A percentile compares a stretch with the other conserved stretches of the same genome.
Evolutionary conservation across 1,140 invertebrate species (phyloP).

Genomic region (Cheumatopsyche charites): DNA sequence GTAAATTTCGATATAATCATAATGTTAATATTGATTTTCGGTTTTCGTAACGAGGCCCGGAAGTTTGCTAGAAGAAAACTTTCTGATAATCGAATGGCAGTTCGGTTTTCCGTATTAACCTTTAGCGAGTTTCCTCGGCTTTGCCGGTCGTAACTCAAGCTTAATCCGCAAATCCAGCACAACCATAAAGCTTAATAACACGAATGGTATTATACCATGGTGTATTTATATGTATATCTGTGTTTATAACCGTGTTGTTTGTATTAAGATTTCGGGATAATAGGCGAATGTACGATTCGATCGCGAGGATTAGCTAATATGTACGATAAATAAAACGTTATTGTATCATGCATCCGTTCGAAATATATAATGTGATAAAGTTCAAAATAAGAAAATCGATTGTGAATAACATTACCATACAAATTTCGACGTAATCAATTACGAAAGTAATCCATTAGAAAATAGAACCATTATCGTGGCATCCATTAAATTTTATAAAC

Average conservation of each 20-base stretch:
- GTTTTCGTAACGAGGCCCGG: background rate
- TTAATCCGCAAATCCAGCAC: slow-evolving; percentile 15
- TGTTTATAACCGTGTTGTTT: background rate
- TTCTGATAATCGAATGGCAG: slow-evolving; percentile 27
- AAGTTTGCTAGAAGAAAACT: slow-evolving; percentile 6
- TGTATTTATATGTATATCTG: background rate
- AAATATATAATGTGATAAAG: too few relatives aligned
- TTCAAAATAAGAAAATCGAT: too few relatives aligned
- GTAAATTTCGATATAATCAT: too few relatives aligned
- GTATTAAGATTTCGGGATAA: slow-evolving; percentile 5
- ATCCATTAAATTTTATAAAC: background rate
- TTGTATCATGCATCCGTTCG: too few relatives aligned
- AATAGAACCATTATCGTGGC: too few relatives aligned
- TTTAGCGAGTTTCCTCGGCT: background rate
- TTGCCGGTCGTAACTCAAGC: slow-evolving; percentile 30
- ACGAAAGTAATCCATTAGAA: too few relatives aligned
- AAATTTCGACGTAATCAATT: too few relatives aligned
- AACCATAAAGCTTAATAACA: slow-evolving; percentile 21
- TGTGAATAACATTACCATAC: too few relatives aligned
- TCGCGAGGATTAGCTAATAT: too few relatives aligned
- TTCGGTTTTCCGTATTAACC: slow-evolving; percentile 26
- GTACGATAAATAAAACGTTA: too few relatives aligned
- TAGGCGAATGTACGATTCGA: background rate
- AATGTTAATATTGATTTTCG: background rate
- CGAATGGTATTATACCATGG: background rate